Evolutionary conservation across 1,140 invertebrate genomes (phyloP).

Genomic region (Psix sp.): DNA sequence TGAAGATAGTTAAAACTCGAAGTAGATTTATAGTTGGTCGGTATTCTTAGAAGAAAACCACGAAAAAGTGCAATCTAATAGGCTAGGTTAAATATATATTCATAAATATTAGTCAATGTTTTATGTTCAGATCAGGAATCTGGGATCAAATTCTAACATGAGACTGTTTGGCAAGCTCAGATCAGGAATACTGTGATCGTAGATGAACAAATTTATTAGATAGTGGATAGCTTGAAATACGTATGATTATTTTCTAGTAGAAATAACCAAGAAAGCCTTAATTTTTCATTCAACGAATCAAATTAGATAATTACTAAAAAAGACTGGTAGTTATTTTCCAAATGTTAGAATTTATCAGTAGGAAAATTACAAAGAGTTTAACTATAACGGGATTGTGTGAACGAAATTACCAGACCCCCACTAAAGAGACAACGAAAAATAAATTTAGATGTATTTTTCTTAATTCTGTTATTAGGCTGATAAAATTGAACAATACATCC

Average conservation of each 20-base stretch:
- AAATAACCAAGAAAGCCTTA: conserved; percentile 71
- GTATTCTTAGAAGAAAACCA: conserved; percentile 30
- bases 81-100: conserved; percentile 59
- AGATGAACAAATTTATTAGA: conserved; percentile 58
- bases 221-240: conserved; percentile 48
- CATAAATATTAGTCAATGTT: conserved; percentile 54
- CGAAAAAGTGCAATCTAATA: conserved; percentile 67
- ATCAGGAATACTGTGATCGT: conserved; percentile 76
- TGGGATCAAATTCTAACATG: conserved; percentile 65
- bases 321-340: conserved; percentile 74
- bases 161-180: conserved; percentile 67
- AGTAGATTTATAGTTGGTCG: conserved; percentile 12
- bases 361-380: conserved; percentile 71
- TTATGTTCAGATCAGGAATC: conserved; percentile 58
- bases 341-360: conserved; percentile 64
- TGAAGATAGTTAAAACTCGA: not conserved
- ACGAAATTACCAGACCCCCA: conserved; percentile 28
- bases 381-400: conserved; percentile 51
- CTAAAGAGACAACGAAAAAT: too few species aligned
- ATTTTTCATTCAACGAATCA: conserved; percentile 65
- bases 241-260: conserved; percentile 46
- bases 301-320: conserved; percentile 61
- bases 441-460: too few species aligned
- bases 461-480: too few species aligned
- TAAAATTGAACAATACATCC: too few species aligned